Evolutionary conservation across 2,888 invertebrate species (phyloP).

Genomic region (Thymelicus lineola): DNA sequence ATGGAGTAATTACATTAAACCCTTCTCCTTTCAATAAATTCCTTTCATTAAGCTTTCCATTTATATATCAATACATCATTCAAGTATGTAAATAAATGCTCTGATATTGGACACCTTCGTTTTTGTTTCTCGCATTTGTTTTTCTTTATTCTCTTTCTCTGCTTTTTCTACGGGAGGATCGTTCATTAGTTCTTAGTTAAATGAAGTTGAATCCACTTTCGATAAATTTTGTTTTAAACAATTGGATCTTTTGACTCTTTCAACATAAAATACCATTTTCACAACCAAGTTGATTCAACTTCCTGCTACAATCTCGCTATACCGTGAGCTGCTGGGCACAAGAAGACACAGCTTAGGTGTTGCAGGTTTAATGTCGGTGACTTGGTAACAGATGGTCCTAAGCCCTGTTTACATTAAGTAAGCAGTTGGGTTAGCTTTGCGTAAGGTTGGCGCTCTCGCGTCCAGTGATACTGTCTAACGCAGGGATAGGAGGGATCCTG

Average conservation of each 20-base stretch:
- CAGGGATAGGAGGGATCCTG: conserved; percentile 82
- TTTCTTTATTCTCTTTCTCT: conserved; percentile 22
- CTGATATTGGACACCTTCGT: conserved; percentile 21
- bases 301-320: conserved; percentile 2
- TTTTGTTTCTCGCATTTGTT: conserved; percentile 21
- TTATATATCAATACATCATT: neutral
- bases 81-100: conserved; percentile 16
- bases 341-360: neutral
- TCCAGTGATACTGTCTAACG: conserved; percentile 82
- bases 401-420: neutral
- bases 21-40: too few relatives aligned
- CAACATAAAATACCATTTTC: neutral
- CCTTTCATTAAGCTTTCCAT: neutral
- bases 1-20: too few relatives aligned
- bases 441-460: conserved; percentile 47
- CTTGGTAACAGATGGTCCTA: conserved; percentile 8
- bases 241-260: too few relatives aligned
- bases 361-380: conserved; percentile 3
- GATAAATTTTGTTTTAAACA: neutral
- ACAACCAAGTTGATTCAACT: conserved; percentile 1
- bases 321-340: neutral
- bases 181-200: neutral
- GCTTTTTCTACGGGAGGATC: conserved; percentile 6
- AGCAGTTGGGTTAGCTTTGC: conserved; percentile 1
- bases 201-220: conserved; percentile 12